Conservation (phyloP, 2,888 invertebrate genomes). For the Yponomeuta cagnagella region DNA sequence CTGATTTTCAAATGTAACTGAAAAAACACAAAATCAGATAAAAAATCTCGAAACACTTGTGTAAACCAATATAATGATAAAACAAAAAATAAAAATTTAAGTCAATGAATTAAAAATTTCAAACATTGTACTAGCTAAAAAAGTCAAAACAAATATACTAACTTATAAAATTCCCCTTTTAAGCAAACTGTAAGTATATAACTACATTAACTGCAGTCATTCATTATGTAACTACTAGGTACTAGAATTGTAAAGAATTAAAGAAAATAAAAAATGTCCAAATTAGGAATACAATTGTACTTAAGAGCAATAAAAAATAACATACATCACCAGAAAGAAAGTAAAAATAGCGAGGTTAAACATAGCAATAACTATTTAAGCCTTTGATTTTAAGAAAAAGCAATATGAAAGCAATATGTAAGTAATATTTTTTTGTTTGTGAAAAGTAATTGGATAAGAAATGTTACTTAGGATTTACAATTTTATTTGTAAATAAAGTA, state of each 20-base stretch:
- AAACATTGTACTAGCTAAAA: no score
- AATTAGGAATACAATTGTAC: constrained; percentile 43
- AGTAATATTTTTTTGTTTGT: constrained; percentile 40
- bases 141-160: no score
- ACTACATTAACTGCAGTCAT: neutral
- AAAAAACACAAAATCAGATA: neutral
- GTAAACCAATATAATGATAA: no score
- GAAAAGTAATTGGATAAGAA: neutral
- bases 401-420: constrained; percentile 52
- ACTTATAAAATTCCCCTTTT: no score
- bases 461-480: neutral
- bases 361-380: constrained; percentile 16
- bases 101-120: no score
- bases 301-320: constrained; percentile 32
- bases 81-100: no score
- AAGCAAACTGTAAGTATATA: neutral
- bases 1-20: no score
- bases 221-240: neutral
- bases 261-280: constrained; percentile 48
- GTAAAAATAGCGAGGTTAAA: constrained; percentile 1
- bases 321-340: neutral
- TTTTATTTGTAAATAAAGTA: neutral
- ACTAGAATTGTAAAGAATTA: neutral
- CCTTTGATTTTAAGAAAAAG: constrained; percentile 31
- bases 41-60: no score